Base-by-base conservation (phyloP, 2,888 invertebrate species). In the Choristoneura rosaceana region DNA sequence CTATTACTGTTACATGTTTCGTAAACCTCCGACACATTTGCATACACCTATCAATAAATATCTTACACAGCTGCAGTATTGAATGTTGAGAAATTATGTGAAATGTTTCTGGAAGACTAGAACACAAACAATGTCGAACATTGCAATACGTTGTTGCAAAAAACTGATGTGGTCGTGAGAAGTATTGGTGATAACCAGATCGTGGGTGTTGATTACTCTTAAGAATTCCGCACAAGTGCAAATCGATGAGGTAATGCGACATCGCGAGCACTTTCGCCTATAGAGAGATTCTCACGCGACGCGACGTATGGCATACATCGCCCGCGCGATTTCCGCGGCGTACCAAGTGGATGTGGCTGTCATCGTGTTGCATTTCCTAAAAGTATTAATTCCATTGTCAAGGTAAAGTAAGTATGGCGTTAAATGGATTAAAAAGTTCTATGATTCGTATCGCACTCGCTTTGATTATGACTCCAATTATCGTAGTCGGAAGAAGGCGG, bases 171-270 rank as follows among this genome's bases (percentile, higher is more conserved):
- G 81, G 85, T 87, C 88, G 90, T 93, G 91, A 90, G 91, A 91
- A 92, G 87, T 86, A 80, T 75, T 79, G 74, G 82, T 84, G 82
- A 87, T 90, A 92, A 92, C 89, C 87, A 79, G 92, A 92, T 84
- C 93, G 93, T 93, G 93, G 91, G 92, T 90, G 85, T 87, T 74
- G 76, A 86, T 90, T 90, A 89, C 88, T 86, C 86, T 85, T 86
- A 83, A 80, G 78, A 82, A 90, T 87, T 84, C 85, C 80, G 83
- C 78, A 80, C 86, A 87, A 89, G 84, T 88, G 88, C 84, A 85
- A 81, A 87, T 89, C 86, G 87, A 88, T 92, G 90, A 88, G 80
- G 91, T 90, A 91, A 91, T 76, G 76, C 75, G 71, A 81, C 80
- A 81, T 85, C 84, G 86, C 87, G 83, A 91, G 86, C 84, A 91